These are phyloP conservation scores for Eucidaris tribuloides DNA, from an alignment of 35 echinoderm and acorn worm genomes.

Conservation along the genomic window DNA sequence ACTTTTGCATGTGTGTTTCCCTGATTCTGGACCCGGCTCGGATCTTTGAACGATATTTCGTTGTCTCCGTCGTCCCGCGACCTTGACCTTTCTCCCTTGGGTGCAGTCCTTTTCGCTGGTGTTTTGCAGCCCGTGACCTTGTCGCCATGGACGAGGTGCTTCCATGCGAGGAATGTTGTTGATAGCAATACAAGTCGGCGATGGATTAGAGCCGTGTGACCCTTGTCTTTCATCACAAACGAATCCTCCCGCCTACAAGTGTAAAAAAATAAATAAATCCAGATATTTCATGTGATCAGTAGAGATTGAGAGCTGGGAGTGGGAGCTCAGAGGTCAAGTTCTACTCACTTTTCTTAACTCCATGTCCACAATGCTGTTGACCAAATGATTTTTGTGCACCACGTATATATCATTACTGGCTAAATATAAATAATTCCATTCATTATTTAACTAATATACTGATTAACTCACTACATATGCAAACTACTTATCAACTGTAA, in stretches of 20 bases:
- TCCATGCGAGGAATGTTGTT: conserved; percentile 81
- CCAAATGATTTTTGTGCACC: too few species aligned
- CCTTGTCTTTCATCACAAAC: conserved; percentile 79
- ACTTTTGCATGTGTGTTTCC: not conserved
- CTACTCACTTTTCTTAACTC: too few species aligned
- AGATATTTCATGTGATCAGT: too few species aligned
- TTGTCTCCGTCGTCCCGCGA: not conserved
- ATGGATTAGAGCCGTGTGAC: conserved; percentile 89
- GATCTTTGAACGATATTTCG: conserved; percentile 12
- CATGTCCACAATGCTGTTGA: too few species aligned
- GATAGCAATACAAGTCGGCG: conserved; percentile 69
- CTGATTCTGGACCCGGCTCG: not conserved
- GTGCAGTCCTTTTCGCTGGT: conserved; percentile 7
- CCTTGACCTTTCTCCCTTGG: not conserved
- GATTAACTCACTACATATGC: too few species aligned
- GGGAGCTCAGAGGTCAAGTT: too few species aligned
- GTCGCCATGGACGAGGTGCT: conserved; percentile 55
- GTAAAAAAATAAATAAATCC: too few species aligned
- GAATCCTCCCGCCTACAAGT: conserved; percentile 54
- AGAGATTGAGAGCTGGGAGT: too few species aligned
- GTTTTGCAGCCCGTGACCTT: conserved; percentile 41
- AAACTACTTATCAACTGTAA: too few species aligned
- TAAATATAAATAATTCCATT: too few species aligned
- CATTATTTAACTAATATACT: too few species aligned
- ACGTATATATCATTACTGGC: too few species aligned